phyloP scores from a whole-genome alignment of 2,113 vertebrate species.

The Aspidoscelis tigris region DNA sequence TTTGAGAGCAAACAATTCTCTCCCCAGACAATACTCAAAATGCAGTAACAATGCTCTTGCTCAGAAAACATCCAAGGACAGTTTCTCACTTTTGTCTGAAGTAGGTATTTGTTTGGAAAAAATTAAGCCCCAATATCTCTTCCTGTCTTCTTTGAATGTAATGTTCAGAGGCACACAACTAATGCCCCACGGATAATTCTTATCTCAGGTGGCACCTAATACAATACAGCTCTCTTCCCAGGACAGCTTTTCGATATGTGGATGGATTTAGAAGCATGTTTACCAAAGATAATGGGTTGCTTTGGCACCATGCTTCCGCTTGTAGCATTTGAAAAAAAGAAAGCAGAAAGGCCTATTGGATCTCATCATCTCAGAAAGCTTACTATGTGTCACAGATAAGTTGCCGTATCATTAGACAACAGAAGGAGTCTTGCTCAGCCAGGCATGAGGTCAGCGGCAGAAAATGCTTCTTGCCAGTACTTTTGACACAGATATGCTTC shows the following conservation, averaged over 20 bases:
- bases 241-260: slow-evolving; percentile 19
- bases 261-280: neutral
- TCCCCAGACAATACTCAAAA: neutral
- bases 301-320: neutral
- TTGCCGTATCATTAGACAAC: slow-evolving; percentile 39
- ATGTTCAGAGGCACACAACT: neutral
- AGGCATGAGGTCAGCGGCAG: slow-evolving; percentile 26
- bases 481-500: slow-evolving; percentile 47
- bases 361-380: neutral
- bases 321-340: neutral
- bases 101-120: slow-evolving; percentile 1
- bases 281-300: slow-evolving; percentile 22
- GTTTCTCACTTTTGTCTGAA: neutral
- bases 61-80: neutral
- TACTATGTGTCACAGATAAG: slow-evolving; percentile 28
- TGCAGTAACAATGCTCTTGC: neutral
- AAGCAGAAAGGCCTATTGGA: slow-evolving; percentile 3
- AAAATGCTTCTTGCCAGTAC: slow-evolving; percentile 46
- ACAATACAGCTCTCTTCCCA: neutral
- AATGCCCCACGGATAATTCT: neutral
- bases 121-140: neutral
- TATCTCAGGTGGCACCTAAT: neutral
- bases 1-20: neutral
- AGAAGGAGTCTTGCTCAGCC: slow-evolving; percentile 35
- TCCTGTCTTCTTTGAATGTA: neutral